Conservation (phyloP, 2,888 invertebrate species). For the Dermolepida albohirtum region DNA sequence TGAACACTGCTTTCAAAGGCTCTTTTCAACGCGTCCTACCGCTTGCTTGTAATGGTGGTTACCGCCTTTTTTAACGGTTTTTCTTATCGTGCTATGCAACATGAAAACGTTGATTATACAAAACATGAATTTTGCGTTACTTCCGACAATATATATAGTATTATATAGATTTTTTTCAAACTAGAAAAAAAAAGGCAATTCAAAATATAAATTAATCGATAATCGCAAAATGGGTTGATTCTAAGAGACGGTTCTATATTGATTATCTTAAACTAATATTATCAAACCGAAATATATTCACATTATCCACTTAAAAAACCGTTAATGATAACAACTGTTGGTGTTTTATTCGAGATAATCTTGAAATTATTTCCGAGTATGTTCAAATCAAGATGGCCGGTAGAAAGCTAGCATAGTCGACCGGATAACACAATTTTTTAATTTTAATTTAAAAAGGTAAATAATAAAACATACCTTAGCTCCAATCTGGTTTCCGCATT, state of each 20-base stretch:
- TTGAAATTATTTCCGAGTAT: neutral
- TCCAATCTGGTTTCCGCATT: conserved; percentile 83
- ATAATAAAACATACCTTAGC: conserved; percentile 75
- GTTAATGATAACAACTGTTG: too few relatives aligned
- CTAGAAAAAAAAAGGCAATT: too few relatives aligned
- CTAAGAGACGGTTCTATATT: too few relatives aligned
- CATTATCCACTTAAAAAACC: too few relatives aligned
- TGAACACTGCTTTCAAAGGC: too few relatives aligned
- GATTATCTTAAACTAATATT: too few relatives aligned
- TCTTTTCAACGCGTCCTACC: neutral
- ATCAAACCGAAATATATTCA: too few relatives aligned
- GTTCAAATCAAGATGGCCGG: conserved; percentile 35
- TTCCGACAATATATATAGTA: too few relatives aligned
- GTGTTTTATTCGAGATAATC: too few relatives aligned
- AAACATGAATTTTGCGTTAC: too few relatives aligned
- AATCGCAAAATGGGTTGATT: neutral
- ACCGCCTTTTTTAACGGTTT: conserved; percentile 50
- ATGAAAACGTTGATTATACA: conserved; percentile 32
- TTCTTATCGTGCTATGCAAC: conserved; percentile 42
- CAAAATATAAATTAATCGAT: neutral
- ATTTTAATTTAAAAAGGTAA: conserved; percentile 15
- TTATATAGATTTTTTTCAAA: too few relatives aligned
- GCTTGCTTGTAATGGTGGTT: conserved; percentile 15
- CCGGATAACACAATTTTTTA: conserved; percentile 13
- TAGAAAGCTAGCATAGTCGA: neutral